Percentiles rank a stretch among this genome's conserved stretches.
Evolutionary conservation across 2,113 vertebrate genomes (phyloP).

Genomic region (Chloropsis cyanopogon): DNA sequence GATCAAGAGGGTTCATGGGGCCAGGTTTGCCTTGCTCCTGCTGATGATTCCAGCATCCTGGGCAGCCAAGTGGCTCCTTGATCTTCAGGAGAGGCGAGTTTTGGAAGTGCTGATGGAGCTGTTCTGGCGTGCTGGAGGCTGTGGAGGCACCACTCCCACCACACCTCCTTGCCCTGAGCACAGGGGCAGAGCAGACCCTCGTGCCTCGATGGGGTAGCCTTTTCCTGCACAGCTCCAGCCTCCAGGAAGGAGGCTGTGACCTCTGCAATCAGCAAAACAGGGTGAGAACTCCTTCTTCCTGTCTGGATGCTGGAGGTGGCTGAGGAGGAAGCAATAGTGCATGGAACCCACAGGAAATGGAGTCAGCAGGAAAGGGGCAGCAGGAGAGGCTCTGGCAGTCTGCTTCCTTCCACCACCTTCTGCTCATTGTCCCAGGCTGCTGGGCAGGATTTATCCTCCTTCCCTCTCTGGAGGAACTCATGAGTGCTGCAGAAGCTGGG

Average conservation of each 20-base stretch:
- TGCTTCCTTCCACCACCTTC: not conserved
- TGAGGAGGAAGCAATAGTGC: not conserved
- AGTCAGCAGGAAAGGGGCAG: conserved; percentile 44
- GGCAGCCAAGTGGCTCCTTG: not conserved
- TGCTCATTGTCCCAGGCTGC: not conserved
- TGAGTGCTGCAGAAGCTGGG: rapidly evolving
- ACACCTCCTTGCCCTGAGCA: rapidly evolving
- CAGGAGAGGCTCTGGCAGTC: not conserved
- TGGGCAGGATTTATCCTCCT: not conserved
- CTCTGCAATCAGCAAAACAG: not conserved
- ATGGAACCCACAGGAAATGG: not conserved
- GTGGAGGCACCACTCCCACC: not conserved
- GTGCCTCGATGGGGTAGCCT: not conserved
- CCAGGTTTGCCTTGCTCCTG: not conserved
- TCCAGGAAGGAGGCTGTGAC: not conserved
- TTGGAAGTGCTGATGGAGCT: not conserved
- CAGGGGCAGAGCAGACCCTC: not conserved
- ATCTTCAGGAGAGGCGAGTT: not conserved
- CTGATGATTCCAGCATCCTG: not conserved
- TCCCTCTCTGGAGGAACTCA: not conserved
- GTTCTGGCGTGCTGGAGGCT: not conserved
- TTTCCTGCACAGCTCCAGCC: not conserved
- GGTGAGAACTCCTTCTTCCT: conserved; percentile 21
- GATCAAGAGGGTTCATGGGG: not conserved
- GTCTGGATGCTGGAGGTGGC: not conserved